Evolutionary conservation across 2,797 vertebrate genomes (phyloP), one percentile per base, ranked within the genome.

Genomic region (Hydrocynus forskahlii): DNA sequence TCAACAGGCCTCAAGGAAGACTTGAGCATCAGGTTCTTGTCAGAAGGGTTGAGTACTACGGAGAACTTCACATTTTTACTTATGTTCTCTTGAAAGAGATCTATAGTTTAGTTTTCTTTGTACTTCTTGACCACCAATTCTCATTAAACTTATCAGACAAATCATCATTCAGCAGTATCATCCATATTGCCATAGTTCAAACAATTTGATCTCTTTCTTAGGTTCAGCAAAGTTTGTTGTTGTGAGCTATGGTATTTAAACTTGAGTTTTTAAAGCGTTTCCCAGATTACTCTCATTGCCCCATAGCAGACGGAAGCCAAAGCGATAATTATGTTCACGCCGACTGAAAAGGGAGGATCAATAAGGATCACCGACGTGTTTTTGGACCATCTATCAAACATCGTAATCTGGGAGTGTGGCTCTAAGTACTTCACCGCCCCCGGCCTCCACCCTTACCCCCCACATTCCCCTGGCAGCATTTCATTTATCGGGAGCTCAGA

Each of bases 331-430:
- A 83, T 79, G 78, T 76, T 82, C 83, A 40, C 77, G 75, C 68
- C 68, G 79, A 85, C 83, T 83, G 75, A 83, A 85, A 77, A 81
- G 80, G 70, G 81, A 81, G 38, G 64, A 88, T 88, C 87, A 78
- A 86, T 88, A 88, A 83, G 82, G 83, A 86, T 86, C 83, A 80
- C 70, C 40, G 57, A 71, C 71, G 82, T 67, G 76, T 81, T 88
- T 85, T 82, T 70, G 76, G 70, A 54, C 81, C 84, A 85, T 88
- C 83, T 81, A 88, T 88, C 87, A 85, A 83, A 79, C 64, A 60
- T 82, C 69, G 79, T 78, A 85, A 82, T 85, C 76, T 76, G 68
- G 63, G 60, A 83, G 75, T 50, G 68, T 38, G 79, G 62, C 79
- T 78, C 38, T 69, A 62, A 77, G 72, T 84, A 66, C 66, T 81